Percentiles rank a stretch among this genome's conserved stretches.
Conservation (phyloP, 2,113 vertebrate genomes). For the Antechinus stuartii region DNA sequence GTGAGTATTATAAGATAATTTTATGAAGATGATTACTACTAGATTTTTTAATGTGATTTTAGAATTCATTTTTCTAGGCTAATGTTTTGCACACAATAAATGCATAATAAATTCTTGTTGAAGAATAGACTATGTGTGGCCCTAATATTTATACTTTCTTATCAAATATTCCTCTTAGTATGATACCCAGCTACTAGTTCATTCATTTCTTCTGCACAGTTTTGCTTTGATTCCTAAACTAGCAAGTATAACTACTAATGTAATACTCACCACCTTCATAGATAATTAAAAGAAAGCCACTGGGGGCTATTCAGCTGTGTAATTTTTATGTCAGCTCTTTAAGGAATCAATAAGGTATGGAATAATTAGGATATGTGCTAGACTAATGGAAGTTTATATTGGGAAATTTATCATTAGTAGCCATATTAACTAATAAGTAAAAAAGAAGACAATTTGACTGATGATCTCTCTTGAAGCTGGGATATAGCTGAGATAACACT, state of each 20-base stretch:
- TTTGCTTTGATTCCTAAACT: neutral
- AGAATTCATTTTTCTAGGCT: neutral
- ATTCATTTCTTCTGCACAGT: neutral
- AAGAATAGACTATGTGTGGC: neutral
- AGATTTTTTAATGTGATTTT: neutral
- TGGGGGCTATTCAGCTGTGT: conserved; percentile 48
- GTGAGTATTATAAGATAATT: neutral
- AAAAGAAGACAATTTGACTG: conserved; percentile 41
- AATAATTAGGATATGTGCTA: conserved; percentile 52
- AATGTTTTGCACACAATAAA: neutral
- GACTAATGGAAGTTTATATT: conserved; percentile 55
- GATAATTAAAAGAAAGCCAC: conserved; percentile 42
- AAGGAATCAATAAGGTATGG: conserved; percentile 37
- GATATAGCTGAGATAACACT: neutral
- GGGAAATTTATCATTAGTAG: conserved; percentile 61
- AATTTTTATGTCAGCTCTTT: conserved; percentile 66
- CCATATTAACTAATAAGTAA: conserved; percentile 53
- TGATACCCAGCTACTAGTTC: neutral
- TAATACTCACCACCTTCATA: neutral
- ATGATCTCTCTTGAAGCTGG: conserved; percentile 4
- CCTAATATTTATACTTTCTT: neutral
- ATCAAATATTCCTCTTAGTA: neutral
- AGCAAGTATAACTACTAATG: neutral
- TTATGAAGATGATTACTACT: neutral
- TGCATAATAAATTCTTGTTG: neutral